Conservation (phyloP, 1,140 invertebrate genomes). For the Drosophila serrata region DNA sequence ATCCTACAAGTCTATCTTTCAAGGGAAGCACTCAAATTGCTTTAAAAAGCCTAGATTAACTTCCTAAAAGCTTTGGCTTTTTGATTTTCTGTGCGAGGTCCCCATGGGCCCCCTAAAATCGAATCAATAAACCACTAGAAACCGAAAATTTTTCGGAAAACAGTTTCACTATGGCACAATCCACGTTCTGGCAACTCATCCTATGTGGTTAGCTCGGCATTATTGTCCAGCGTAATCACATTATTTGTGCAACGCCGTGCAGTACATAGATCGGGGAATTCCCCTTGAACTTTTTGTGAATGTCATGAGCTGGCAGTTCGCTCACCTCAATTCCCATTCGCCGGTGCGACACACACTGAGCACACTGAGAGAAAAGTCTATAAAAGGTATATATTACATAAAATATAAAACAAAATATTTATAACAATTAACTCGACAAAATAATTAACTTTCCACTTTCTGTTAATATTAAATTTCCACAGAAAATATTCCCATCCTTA, state of each 20-base stretch:
- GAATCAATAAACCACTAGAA: constrained; percentile 36
- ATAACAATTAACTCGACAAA: background rate
- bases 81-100: background rate
- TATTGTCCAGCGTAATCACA: constrained; percentile 35
- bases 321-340: constrained; percentile 42
- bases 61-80: background rate
- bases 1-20: too few species aligned
- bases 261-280: constrained; percentile 36
- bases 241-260: constrained; percentile 41
- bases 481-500: background rate
- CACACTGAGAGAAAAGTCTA: background rate
- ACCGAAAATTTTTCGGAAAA: background rate
- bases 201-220: constrained; percentile 26
- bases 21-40: too few species aligned
- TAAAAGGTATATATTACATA: too few species aligned
- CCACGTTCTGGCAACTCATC: constrained; percentile 28
- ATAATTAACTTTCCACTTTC: background rate
- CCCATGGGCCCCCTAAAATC: constrained; percentile 11
- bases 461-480: background rate
- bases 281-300: constrained; percentile 72
- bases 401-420: background rate
- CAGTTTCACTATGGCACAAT: background rate
- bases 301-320: constrained; percentile 60
- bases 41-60: background rate
- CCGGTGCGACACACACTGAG: background rate